Conservation (phyloP, 1,140 invertebrate species). For the Phenacoccus solenopsis region DNA sequence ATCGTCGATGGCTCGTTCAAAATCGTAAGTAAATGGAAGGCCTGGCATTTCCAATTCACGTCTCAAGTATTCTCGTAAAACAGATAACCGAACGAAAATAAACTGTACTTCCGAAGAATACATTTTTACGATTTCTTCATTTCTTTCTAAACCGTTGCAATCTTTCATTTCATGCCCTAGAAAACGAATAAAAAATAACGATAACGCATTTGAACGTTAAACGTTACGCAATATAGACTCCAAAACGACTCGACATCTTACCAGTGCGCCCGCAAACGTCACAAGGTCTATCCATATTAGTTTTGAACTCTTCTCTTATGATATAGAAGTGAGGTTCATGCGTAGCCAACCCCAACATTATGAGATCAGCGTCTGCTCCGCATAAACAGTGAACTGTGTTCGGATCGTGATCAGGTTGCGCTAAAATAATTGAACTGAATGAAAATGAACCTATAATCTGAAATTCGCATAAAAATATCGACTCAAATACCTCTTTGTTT, state of each 20-base stretch:
- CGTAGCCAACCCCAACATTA: constrained; percentile 95
- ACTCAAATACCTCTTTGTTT: constrained; percentile 61
- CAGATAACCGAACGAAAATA: constrained; percentile 82
- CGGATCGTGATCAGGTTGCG: constrained; percentile 90
- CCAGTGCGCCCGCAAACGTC: constrained; percentile 92
- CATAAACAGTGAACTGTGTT: constrained; percentile 96
- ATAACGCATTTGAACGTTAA: neutral
- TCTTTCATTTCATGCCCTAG: constrained; percentile 90
- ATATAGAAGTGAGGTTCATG: constrained; percentile 99
- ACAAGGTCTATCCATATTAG: constrained; percentile 90
- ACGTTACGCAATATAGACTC: neutral
- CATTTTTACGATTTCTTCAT: constrained; percentile 32
- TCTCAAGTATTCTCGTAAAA: constrained; percentile 90
- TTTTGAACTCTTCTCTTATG: constrained; percentile 96
- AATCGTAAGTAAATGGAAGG: constrained; percentile 81
- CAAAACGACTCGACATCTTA: constrained; percentile 32
- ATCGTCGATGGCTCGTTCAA: constrained; percentile 86
- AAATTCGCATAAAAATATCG: neutral
- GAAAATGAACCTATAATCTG: neutral
- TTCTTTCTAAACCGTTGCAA: constrained; percentile 53
- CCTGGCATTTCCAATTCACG: constrained; percentile 84
- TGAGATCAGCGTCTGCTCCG: constrained; percentile 97
- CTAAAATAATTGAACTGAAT: too few relatives aligned
- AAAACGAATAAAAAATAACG: constrained; percentile 5
- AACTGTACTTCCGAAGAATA: constrained; percentile 62